Percentiles rank a stretch among this genome's conserved stretches.
These are phyloP conservation scores for Otus sunia DNA, from an alignment of 2,113 vertebrate species.

Conservation along the genomic window DNA sequence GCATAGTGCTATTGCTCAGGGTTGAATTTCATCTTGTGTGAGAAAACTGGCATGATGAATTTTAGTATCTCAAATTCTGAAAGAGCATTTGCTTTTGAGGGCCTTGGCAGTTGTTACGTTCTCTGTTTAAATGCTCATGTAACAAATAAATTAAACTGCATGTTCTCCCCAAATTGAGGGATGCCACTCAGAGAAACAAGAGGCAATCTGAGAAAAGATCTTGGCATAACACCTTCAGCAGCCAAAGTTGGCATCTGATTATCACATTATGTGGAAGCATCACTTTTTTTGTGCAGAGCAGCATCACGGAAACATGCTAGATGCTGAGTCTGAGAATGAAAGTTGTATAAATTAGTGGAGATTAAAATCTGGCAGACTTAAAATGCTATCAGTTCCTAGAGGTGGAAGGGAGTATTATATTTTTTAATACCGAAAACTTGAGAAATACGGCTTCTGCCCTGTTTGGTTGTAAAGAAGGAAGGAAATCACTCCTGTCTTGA, in stretches of 20 bases:
- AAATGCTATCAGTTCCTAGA: not conserved
- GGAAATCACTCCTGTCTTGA: not conserved
- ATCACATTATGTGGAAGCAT: not conserved
- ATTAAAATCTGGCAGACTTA: not conserved
- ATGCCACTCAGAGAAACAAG: not conserved
- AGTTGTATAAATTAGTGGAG: not conserved
- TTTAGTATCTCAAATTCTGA: not conserved
- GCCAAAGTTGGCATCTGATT: not conserved
- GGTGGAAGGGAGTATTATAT: not conserved
- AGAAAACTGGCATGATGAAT: not conserved
- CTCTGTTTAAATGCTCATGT: not conserved
- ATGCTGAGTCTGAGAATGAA: not conserved
- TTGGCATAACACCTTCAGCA: not conserved
- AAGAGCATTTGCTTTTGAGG: not conserved
- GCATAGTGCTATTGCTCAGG: not conserved
- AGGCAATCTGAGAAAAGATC: not conserved
- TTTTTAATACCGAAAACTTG: not conserved
- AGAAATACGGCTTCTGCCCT: not conserved
- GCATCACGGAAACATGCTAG: not conserved
- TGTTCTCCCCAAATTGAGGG: not conserved
- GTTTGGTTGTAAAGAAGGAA: not conserved
- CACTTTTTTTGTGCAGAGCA: not conserved
- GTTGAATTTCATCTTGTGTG: not conserved
- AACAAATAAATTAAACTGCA: not conserved
- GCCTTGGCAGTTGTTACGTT: not conserved